Conservation (phyloP, 2,888 invertebrate species). For the Pycnomerus fuliginosus region DNA sequence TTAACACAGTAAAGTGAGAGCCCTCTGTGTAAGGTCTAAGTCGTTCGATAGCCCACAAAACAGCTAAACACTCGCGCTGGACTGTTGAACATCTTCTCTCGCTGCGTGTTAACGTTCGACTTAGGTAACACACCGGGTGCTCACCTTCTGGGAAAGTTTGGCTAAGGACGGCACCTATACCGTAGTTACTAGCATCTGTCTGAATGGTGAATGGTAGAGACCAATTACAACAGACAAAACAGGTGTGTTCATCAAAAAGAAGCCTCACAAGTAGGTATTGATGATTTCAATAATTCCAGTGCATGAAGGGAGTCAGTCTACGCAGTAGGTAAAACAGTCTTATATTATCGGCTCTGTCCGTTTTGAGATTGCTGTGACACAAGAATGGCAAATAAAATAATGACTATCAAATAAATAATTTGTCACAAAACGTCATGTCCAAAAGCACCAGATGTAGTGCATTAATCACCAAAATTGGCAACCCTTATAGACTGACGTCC, state of each 20-base stretch:
- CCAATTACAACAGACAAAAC: neutral
- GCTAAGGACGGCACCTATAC: neutral
- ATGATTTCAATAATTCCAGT: too few relatives aligned
- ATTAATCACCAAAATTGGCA: too few relatives aligned
- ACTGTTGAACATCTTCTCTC: neutral
- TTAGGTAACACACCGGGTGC: neutral
- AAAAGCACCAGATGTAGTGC: too few relatives aligned
- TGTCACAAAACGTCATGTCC: too few relatives aligned
- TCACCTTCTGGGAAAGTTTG: neutral
- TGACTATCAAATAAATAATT: too few relatives aligned
- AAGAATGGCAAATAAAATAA: too few relatives aligned
- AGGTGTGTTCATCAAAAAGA: neutral
- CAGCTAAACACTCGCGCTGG: conserved; percentile 1
- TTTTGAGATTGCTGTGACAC: too few relatives aligned
- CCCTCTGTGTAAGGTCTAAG: conserved; percentile 9
- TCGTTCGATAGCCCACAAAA: neutral
- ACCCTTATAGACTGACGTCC: too few relatives aligned
- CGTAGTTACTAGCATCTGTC: neutral
- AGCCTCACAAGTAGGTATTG: too few relatives aligned
- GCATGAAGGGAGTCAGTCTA: too few relatives aligned
- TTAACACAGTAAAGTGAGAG: conserved; percentile 12
- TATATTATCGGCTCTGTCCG: too few relatives aligned
- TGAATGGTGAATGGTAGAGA: neutral
- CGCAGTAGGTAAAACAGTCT: too few relatives aligned
- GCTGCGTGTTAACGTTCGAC: neutral